A percentile compares a stretch with the other conserved stretches of the same genome.
Evolutionary conservation across 2,888 invertebrate species (phyloP).

Genomic region (Polydrusus pterygomalis): DNA sequence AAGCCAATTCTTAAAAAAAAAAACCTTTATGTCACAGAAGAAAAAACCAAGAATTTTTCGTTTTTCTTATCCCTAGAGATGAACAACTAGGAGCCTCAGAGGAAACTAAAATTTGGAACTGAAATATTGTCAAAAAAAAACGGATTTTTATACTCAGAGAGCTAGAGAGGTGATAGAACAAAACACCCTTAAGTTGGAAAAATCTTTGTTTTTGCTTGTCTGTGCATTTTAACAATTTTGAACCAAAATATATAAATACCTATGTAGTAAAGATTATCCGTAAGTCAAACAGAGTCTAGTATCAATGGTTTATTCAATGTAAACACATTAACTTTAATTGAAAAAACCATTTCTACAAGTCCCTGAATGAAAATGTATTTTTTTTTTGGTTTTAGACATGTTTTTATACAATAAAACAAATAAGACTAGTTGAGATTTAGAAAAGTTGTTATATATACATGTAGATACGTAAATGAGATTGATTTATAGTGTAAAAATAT

Average conservation of each 20-base stretch:
- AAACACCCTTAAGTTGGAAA: background rate
- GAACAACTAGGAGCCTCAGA: no score
- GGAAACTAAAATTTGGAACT: no score
- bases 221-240: constrained; percentile 9
- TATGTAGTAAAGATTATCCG: no score
- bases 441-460: constrained; percentile 11
- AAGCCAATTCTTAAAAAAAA: constrained; percentile 6
- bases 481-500: constrained; percentile 2
- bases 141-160: background rate
- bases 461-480: constrained; percentile 11
- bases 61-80: no score
- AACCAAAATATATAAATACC: constrained; percentile 15
- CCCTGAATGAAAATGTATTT: background rate
- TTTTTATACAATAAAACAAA: constrained; percentile 25
- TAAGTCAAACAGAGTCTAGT: no score
- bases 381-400: constrained; percentile 6
- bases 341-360: no score
- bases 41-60: no score
- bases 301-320: no score
- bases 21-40: background rate
- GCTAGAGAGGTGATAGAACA: no score
- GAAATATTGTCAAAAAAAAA: background rate
- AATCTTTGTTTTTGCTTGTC: background rate
- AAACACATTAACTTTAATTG: no score
- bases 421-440: constrained; percentile 29